These are phyloP conservation scores for Sarotherodon lohbergeri DNA, from an alignment of 2,113 vertebrate genomes.

Conservation along the genomic window DNA sequence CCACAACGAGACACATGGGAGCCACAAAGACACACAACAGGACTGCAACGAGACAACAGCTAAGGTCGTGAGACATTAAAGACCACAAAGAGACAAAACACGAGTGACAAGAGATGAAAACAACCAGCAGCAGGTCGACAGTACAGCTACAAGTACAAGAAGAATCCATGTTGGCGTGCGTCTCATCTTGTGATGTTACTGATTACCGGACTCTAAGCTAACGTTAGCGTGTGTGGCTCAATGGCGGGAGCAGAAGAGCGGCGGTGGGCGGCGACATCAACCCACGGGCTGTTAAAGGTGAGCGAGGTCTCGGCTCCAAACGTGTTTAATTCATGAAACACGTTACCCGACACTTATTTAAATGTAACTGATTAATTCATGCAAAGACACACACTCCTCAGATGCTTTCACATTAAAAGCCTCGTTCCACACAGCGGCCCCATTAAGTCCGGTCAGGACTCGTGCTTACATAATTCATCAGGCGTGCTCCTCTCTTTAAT, in stretches of 20 bases:
- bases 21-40: background rate
- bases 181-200: background rate
- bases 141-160: background rate
- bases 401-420: background rate
- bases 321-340: background rate
- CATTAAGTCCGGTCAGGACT: slow-evolving; percentile 6
- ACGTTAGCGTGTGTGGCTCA: background rate
- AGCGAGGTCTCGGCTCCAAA: background rate
- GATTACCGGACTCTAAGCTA: background rate
- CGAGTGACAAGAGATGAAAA: background rate
- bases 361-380: background rate
- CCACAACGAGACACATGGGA: background rate
- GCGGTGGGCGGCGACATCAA: background rate
- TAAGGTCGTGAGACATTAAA: background rate
- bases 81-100: background rate
- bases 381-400: background rate
- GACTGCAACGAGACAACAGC: background rate
- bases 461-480: slow-evolving; percentile 48
- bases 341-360: background rate
- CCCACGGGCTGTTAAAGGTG: background rate
- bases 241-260: background rate
- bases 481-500: slow-evolving; percentile 29
- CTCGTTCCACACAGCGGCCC: background rate
- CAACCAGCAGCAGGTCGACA: background rate
- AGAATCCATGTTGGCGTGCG: background rate